A percentile compares a stretch with the other conserved stretches of the same genome.
phyloP scores from a whole-genome alignment of 2,888 invertebrate species.

The Melinaea marsaeus region DNA sequence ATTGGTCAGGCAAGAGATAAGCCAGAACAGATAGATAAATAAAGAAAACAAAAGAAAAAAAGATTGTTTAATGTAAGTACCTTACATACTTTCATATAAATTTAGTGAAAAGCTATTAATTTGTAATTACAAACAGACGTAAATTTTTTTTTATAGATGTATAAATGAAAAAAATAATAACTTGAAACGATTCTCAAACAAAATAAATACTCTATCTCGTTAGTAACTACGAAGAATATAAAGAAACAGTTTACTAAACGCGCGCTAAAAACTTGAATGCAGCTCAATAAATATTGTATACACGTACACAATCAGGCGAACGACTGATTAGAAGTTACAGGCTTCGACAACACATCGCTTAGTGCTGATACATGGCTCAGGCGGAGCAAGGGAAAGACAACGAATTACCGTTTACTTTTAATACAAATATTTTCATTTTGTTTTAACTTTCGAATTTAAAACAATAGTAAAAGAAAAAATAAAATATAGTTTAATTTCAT shows the following conservation, averaged over 20 bases:
- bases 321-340: conserved; percentile 20
- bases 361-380: conserved; percentile 4
- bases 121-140: too few relatives aligned
- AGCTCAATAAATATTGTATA: conserved; percentile 6
- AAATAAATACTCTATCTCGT: not conserved
- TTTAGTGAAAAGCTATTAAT: too few relatives aligned
- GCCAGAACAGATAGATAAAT: too few relatives aligned
- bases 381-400: not conserved
- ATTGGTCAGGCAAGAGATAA: too few relatives aligned
- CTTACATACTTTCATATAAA: too few relatives aligned
- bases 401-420: conserved; percentile 2
- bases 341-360: conserved; percentile 2
- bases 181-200: not conserved
- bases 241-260: not conserved
- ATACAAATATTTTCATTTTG: not conserved
- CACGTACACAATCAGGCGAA: conserved; percentile 16
- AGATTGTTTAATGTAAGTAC: too few relatives aligned
- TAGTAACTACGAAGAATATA: not conserved
- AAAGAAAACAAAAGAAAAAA: too few relatives aligned
- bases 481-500: too few relatives aligned
- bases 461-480: not conserved
- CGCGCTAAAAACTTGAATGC: not conserved
- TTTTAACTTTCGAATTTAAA: not conserved
- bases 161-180: not conserved
- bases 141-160: too few relatives aligned